These are phyloP conservation scores for Proisotoma minuta DNA, from an alignment of 2,888 invertebrate genomes.

Conservation along the genomic window DNA sequence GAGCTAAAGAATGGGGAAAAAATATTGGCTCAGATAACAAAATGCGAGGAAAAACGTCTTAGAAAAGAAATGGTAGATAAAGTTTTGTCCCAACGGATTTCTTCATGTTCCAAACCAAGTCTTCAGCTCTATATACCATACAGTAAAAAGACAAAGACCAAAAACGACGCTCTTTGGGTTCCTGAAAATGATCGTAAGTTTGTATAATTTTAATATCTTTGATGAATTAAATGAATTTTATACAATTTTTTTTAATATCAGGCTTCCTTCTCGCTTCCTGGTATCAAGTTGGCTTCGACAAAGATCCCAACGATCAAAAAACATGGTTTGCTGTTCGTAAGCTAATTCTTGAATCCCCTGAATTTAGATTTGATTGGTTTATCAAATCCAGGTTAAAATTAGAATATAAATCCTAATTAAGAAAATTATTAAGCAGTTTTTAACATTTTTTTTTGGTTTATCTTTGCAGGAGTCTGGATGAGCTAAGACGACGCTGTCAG, in stretches of 20 bases:
- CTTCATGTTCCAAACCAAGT: not conserved
- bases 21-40: not conserved
- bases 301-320: not conserved
- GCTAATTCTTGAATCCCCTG: not conserved
- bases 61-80: not conserved
- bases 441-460: not conserved
- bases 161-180: not conserved
- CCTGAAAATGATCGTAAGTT: slow-evolving; percentile 6
- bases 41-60: not conserved
- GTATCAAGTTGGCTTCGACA: not conserved
- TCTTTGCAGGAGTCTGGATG: not conserved
- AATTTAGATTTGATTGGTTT: slow-evolving; percentile 13
- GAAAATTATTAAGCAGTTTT: not conserved
- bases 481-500: not conserved
- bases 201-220: too few species aligned
- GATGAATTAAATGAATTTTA: too few species aligned
- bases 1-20: slow-evolving; percentile 20
- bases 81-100: not conserved
- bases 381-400: not conserved
- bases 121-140: not conserved
- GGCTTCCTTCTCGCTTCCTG: not conserved
- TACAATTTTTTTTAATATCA: too few species aligned
- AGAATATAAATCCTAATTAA: not conserved
- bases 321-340: not conserved
- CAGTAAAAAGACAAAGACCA: not conserved